Evolutionary conservation across 2,113 vertebrate species (phyloP), one percentile per base, ranked within the genome.

Genomic region (Myanophis thanlyinensis): DNA sequence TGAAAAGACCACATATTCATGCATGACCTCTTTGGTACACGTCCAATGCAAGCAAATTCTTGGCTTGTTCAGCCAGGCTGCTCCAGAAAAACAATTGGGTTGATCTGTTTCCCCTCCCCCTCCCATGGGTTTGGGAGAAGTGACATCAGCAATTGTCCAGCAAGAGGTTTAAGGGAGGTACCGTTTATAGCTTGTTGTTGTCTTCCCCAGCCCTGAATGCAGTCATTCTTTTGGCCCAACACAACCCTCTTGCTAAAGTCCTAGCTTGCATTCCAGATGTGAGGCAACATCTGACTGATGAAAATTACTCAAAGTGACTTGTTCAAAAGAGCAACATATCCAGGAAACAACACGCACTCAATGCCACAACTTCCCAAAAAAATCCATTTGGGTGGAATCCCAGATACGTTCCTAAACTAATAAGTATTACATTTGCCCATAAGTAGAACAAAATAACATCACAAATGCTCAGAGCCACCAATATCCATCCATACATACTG

Each of bases 11-110:
- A 20, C 27, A 9, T 73, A 49, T 52, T n/a, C 59, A 54, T 27
- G 30, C 12, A 40, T 49, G 52, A 23, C 12, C 0, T 1, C 0
- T 0, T 23, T 2, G 46, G 27, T 89, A 0, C 15, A 48, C 52
- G 48, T 89, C 93, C 67, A 88, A 48, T 1, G 52, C 27, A 0
- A 67, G 46, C 12, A 91, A 89, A 80, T 9, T 51, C 25, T 30
- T 52, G 47, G 0, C 35, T 56, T 49, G 3, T 5, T 46, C 88
- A 89, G 44, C 88, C 30, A 5, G 3, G 25, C 9, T 56, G 1
- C 18, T 35, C 11, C 59, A 67, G 89, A 90, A 88, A 80, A 49
- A 51, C 3, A 22, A 23, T 30, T 84, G 62, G 56, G 85, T 3
- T 1, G 6, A 53, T 18, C 18, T 44, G 18, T 22, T 2, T 13